A percentile compares a stretch with the other conserved stretches of the same genome.
Evolutionary conservation across 2,113 vertebrate genomes (phyloP).

Genomic region (Manacus vitellinus): DNA sequence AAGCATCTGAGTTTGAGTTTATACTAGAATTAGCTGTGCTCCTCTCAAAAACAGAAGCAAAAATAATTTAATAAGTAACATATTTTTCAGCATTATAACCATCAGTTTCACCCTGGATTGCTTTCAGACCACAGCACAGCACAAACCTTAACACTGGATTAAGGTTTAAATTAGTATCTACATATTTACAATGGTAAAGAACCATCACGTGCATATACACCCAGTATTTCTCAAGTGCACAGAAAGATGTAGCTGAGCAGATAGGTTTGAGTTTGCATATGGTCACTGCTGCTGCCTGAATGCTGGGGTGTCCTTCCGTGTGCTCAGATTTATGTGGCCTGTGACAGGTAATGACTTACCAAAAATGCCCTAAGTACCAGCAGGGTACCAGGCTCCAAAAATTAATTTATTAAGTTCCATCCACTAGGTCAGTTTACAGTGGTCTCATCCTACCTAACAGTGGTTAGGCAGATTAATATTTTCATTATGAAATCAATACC

Average conservation of each 20-base stretch:
- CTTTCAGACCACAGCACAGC: constrained; percentile 58
- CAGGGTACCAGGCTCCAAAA: rapidly evolving
- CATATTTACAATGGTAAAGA: neutral
- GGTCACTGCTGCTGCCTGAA: neutral
- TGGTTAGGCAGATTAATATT: neutral
- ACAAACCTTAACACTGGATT: constrained; percentile 55
- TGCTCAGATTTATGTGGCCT: neutral
- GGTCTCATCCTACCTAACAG: neutral
- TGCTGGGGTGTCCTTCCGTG: neutral
- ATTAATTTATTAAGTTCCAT: neutral
- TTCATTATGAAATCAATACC: neutral
- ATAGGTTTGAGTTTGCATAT: neutral
- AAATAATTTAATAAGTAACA: constrained; percentile 22
- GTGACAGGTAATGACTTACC: neutral
- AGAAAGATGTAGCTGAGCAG: neutral
- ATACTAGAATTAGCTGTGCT: neutral
- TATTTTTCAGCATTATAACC: constrained; percentile 63
- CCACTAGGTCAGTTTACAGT: neutral
- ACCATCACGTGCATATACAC: rapidly evolving
- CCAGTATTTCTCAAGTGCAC: neutral
- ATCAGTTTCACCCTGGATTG: constrained; percentile 60
- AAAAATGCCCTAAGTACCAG: neutral
- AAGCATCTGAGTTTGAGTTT: constrained; percentile 43
- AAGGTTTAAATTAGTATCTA: constrained; percentile 61
- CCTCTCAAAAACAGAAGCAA: constrained; percentile 37